Evolutionary conservation across 2,797 vertebrate genomes (phyloP).

Genomic region (Enteromius anoplus): DNA sequence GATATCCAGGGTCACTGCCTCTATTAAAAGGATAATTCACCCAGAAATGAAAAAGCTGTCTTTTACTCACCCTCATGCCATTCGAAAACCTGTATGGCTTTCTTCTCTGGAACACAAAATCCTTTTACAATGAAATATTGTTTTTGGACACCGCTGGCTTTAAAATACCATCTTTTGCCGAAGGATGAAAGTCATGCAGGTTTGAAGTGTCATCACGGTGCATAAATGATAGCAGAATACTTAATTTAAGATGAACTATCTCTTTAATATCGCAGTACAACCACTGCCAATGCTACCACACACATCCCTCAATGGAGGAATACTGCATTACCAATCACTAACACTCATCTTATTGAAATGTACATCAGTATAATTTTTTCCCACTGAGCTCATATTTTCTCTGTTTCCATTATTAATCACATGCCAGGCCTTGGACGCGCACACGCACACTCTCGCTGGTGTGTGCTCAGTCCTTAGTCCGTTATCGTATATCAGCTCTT

Average conservation of each 20-base stretch:
- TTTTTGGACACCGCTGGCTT: not conserved
- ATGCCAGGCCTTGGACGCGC: not conserved
- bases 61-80: not conserved
- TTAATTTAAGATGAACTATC: not conserved
- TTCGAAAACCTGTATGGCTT: not conserved
- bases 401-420: slow-evolving; percentile 38
- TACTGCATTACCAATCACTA: slow-evolving; percentile 31
- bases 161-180: not conserved
- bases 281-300: slow-evolving; percentile 63
- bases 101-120: no score
- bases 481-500: slow-evolving; percentile 54
- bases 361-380: slow-evolving; percentile 42
- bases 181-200: not conserved
- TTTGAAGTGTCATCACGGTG: not conserved
- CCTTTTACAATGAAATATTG: not conserved
- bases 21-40: slow-evolving; percentile 26
- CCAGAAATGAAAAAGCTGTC: not conserved
- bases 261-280: slow-evolving; percentile 65
- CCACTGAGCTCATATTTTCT: slow-evolving; percentile 34
- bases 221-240: not conserved
- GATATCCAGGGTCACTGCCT: slow-evolving; percentile 41
- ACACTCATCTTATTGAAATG: slow-evolving; percentile 36
- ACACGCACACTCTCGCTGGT: not conserved
- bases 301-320: slow-evolving; percentile 45
- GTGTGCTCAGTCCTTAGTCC: slow-evolving; percentile 25